phyloP scores from a whole-genome alignment of 2,888 invertebrate genomes.

The Cephus sareptanus region DNA sequence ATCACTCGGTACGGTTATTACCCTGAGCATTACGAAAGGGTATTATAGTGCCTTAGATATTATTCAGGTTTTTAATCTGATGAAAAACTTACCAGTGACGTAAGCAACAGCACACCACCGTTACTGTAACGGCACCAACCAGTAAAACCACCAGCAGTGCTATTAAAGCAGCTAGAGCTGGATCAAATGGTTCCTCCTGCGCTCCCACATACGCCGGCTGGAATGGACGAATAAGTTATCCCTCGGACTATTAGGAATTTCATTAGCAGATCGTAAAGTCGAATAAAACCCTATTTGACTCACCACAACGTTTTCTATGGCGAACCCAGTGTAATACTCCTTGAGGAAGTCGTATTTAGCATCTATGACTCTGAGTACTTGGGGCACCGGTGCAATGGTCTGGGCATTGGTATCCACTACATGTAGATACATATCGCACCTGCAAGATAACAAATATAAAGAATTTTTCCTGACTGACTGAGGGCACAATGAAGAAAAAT shows the following conservation, averaged over 20 bases:
- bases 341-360: conserved; percentile 87
- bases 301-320: conserved; percentile 78
- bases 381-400: conserved; percentile 81
- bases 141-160: conserved; percentile 86
- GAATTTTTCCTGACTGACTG: neutral
- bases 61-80: neutral
- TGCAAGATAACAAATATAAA: conserved; percentile 43
- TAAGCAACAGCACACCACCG: conserved; percentile 88
- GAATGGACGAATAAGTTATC: conserved; percentile 4
- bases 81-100: conserved; percentile 77
- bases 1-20: conserved; percentile 83
- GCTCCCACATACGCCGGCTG: conserved; percentile 74
- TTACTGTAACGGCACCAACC: conserved; percentile 87
- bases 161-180: conserved; percentile 86
- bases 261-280: neutral
- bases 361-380: conserved; percentile 84
- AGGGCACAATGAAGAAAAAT: neutral
- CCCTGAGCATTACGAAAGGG: conserved; percentile 67
- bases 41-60: neutral
- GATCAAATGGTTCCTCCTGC: conserved; percentile 83
- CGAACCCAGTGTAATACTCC: conserved; percentile 80
- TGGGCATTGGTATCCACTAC: conserved; percentile 81
- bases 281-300: conserved; percentile 34
- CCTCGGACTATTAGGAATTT: neutral
- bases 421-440: conserved; percentile 89